These are phyloP conservation scores for Electrona antarctica DNA, from an alignment of 2,113 vertebrate genomes.

Conservation along the genomic window DNA sequence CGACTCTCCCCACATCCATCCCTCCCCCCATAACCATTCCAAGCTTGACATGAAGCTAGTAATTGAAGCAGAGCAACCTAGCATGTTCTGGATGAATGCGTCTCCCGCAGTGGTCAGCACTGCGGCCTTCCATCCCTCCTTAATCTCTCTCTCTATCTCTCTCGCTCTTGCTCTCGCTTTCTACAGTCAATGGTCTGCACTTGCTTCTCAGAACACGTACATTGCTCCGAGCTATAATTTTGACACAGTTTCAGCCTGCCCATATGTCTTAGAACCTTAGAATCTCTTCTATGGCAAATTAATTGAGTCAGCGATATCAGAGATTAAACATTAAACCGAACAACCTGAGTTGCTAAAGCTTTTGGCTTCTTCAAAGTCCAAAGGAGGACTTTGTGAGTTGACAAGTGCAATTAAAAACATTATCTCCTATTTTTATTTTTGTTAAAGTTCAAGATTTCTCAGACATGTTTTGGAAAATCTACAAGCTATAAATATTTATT, in stretches of 20 bases:
- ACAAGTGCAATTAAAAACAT: conserved; percentile 33
- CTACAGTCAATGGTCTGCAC: background rate
- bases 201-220: conserved; percentile 14
- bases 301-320: conserved; percentile 11
- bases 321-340: conserved; percentile 2
- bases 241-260: background rate
- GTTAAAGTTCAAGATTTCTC: no score
- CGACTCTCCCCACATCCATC: background rate
- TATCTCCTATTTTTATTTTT: no score
- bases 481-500: no score
- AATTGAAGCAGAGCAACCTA: conserved; percentile 45
- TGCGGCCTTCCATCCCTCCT: conserved; percentile 42
- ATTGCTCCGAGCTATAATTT: background rate
- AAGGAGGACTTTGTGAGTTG: conserved; percentile 27
- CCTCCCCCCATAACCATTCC: background rate
- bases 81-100: conserved; percentile 62
- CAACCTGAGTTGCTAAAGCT: conserved; percentile 20
- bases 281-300: background rate
- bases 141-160: background rate
- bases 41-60: conserved; percentile 51
- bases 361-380: conserved; percentile 25
- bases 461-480: no score
- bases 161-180: conserved; percentile 14
- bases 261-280: background rate
- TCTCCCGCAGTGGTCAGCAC: conserved; percentile 61